Evolutionary conservation across 2,113 vertebrate genomes (phyloP).

Genomic region (Hepsetus odoe): DNA sequence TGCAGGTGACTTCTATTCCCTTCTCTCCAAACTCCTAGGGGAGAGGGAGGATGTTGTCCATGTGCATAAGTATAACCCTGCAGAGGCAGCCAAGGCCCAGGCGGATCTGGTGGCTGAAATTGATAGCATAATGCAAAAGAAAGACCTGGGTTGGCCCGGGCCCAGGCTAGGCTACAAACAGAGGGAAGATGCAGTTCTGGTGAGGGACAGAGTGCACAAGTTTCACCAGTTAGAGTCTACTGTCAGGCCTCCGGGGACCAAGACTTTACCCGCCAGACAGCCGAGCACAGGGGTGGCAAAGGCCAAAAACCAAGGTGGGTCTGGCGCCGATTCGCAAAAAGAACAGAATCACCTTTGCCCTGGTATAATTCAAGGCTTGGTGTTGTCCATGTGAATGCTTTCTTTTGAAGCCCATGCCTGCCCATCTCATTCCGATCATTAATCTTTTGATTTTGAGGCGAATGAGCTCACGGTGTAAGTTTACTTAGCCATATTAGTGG

Average conservation of each 20-base stretch:
- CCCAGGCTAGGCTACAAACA: constrained; percentile 74
- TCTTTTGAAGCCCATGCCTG: constrained; percentile 33
- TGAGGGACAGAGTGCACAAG: constrained; percentile 93
- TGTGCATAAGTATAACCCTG: constrained; percentile 84
- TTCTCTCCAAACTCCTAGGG: constrained; percentile 93
- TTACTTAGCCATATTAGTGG: neutral
- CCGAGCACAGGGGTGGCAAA: constrained; percentile 71
- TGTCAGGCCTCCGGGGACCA: constrained; percentile 79
- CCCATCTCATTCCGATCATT: constrained; percentile 53
- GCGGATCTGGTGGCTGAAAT: constrained; percentile 86
- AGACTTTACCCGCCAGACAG: constrained; percentile 69
- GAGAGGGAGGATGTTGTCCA: constrained; percentile 86
- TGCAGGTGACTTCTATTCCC: constrained; percentile 95
- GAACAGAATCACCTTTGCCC: neutral
- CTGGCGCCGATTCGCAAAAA: constrained; percentile 31
- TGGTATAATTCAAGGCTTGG: neutral
- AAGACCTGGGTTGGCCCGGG: constrained; percentile 77
- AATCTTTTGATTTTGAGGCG: neutral
- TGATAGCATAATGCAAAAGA: constrained; percentile 89
- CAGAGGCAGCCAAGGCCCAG: constrained; percentile 82
- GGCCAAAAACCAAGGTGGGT: constrained; percentile 87
- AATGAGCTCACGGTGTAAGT: constrained; percentile 24
- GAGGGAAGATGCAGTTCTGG: constrained; percentile 79
- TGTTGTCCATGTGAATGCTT: constrained; percentile 40
- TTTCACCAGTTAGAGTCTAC: constrained; percentile 91